Evolutionary conservation across 2,797 vertebrate genomes (phyloP).

Genomic region (Limosa lapponica): DNA sequence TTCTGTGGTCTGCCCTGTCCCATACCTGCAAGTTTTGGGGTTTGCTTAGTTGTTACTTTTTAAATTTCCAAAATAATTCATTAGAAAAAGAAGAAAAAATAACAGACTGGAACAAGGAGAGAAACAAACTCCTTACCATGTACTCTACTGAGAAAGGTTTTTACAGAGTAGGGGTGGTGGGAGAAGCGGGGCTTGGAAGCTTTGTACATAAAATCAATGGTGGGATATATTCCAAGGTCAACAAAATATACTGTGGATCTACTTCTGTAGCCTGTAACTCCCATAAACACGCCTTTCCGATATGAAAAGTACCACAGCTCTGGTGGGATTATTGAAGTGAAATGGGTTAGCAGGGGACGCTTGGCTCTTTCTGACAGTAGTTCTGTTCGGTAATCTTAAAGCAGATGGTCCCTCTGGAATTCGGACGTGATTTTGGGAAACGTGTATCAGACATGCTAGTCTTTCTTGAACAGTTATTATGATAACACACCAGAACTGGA

Average conservation of each 20-base stretch:
- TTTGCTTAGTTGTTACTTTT: neutral
- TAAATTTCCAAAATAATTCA: neutral
- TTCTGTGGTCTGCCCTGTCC: neutral
- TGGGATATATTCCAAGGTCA: slow-evolving; percentile 39
- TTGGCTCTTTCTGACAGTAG: neutral
- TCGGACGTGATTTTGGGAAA: neutral
- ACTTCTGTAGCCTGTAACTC: neutral
- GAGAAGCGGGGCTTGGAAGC: neutral
- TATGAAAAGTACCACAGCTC: neutral
- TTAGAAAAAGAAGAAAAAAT: neutral
- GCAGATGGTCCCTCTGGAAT: neutral
- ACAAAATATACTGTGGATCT: neutral
- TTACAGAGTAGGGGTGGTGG: neutral
- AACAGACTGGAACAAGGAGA: neutral
- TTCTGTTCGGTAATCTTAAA: neutral
- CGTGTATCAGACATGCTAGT: neutral
- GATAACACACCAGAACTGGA: neutral
- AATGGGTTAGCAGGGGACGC: neutral
- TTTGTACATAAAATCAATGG: neutral
- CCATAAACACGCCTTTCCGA: neutral
- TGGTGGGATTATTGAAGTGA: neutral
- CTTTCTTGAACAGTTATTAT: neutral
- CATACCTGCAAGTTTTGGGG: neutral
- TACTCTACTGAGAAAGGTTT: neutral
- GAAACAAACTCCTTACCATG: neutral